Evolutionary conservation across 2,797 vertebrate genomes (phyloP).

Genomic region (Meriones psammophilus): DNA sequence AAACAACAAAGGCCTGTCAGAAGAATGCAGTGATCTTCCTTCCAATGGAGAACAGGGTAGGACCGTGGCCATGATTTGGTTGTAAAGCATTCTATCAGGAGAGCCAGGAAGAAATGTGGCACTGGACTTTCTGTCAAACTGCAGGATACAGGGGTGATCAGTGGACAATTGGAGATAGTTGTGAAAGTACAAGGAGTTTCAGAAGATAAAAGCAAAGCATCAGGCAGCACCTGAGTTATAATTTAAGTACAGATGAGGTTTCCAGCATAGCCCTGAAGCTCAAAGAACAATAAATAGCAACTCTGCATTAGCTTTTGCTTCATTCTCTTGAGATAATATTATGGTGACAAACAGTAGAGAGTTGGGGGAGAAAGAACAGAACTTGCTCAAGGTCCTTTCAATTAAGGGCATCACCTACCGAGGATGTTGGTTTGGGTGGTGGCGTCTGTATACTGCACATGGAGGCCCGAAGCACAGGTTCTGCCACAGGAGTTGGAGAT

Average conservation of each 20-base stretch:
- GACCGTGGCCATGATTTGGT: background rate
- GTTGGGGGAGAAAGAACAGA: background rate
- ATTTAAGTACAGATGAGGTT: constrained; percentile 36
- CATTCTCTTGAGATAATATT: background rate
- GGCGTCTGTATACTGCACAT: constrained; percentile 83
- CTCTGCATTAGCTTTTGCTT: background rate
- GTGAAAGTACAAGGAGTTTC: background rate
- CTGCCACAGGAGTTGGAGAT: background rate
- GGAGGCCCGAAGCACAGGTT: constrained; percentile 74
- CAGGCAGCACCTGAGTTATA: background rate
- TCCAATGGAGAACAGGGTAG: background rate
- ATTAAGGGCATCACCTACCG: constrained; percentile 82
- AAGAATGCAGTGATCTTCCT: background rate
- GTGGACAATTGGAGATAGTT: background rate
- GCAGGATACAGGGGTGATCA: background rate
- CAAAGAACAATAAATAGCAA: background rate
- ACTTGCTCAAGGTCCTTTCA: background rate
- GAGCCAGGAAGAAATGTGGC: background rate
- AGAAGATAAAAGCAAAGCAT: constrained; percentile 30
- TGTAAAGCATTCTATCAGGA: background rate
- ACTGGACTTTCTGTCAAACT: background rate
- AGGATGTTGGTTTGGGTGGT: constrained; percentile 52
- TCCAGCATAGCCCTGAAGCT: background rate
- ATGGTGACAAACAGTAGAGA: background rate
- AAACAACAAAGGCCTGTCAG: background rate